Base-by-base conservation (phyloP, 2,113 vertebrate species). In the Caranx melampygus region DNA sequence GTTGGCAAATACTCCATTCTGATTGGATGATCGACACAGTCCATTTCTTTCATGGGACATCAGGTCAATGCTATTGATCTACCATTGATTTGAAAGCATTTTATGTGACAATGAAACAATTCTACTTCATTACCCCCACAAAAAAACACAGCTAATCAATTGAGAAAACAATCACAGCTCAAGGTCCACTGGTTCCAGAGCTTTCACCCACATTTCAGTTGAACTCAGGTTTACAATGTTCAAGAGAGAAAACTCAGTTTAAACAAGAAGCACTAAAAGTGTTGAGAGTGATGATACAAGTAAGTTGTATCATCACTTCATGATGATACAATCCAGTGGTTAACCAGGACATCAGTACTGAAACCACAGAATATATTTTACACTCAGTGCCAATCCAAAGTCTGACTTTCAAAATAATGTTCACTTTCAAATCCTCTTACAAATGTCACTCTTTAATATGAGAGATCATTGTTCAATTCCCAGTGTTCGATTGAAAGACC, bases 161-260 rank as follows among this genome's bases (percentile, higher is more conserved):
- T 16, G 21, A 61, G n/a, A 40, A 59, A 49, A 57, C 26, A 55
- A 49, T 63, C 35, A 31, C 3, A n/a, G 33, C 11, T 75, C 35
- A 66, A 65, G 13, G 42, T 34, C 13, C 74, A 66, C 26, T 37
- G 58, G 18, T 35, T 58, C 72, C 16, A 31, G n/a, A 51, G 58
- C 20, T 42, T 63, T 63, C 16, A 54, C 14, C 35, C 16, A 11
- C 11, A 3, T 42, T n/a, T 51, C 14, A 37, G 20, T 42, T 3
- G 20, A 69, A 13, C 21, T 34, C 0, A 14, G 5, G 26, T 31
- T 3, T 31, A 3, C 26, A 16, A 16, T 47, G 14, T 4, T 66
- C 15, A 33, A 20, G 7, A 37, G 13, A 6, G 9, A 42, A 21
- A 52, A 51, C 7, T 47, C 10, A n/a, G 11, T 51, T 12, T 54